Conservation (phyloP, 2,888 invertebrate species). For the Eupithecia exiguata region DNA sequence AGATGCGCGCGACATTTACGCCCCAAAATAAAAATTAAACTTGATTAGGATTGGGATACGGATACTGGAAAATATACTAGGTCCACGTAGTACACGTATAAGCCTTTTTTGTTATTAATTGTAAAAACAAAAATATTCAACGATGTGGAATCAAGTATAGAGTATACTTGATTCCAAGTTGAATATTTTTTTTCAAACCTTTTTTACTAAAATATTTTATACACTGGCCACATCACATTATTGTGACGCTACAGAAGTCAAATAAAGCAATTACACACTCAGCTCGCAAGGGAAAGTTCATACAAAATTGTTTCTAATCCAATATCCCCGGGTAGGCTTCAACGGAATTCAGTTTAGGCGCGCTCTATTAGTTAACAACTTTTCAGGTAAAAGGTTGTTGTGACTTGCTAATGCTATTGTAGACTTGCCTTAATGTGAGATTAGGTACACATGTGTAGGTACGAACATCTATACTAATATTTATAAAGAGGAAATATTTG, state of each 20-base stretch:
- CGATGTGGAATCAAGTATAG: too few species aligned
- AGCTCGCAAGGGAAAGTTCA: constrained; percentile 49
- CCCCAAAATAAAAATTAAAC: too few species aligned
- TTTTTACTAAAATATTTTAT: background rate
- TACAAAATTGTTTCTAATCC: constrained; percentile 69
- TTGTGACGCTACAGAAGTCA: constrained; percentile 28
- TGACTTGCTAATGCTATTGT: constrained; percentile 23
- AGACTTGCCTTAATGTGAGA: background rate
- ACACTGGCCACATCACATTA: constrained; percentile 23
- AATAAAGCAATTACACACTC: constrained; percentile 41
- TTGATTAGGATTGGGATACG: too few species aligned
- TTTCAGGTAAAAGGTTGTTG: constrained; percentile 34
- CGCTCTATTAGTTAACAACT: constrained; percentile 53
- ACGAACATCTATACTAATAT: too few species aligned
- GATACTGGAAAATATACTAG: too few species aligned
- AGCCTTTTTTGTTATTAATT: too few species aligned
- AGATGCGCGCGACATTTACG: too few species aligned
- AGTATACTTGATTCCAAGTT: too few species aligned
- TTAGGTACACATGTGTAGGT: background rate
- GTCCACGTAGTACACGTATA: too few species aligned
- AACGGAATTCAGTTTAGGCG: constrained; percentile 60
- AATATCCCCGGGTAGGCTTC: constrained; percentile 63
- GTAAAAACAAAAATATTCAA: too few species aligned
- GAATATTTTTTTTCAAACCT: too few species aligned
- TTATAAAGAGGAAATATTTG: too few species aligned